phyloP scores from a whole-genome alignment of 2,888 invertebrate species.

The Cheilosia scutellata region DNA sequence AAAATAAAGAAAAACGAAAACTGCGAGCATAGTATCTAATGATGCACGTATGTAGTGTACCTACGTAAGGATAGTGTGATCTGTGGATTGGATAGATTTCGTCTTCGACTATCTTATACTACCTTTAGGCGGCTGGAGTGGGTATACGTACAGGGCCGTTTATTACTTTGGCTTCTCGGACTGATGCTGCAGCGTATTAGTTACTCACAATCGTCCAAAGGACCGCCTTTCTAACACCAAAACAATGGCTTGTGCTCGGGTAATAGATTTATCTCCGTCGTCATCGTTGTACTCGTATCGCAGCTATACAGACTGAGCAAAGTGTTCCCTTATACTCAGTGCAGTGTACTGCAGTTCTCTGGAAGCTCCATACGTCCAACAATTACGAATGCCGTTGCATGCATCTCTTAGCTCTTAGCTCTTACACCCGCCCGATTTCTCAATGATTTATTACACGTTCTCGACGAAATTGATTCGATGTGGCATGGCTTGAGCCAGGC shows the following conservation, averaged over 20 bases:
- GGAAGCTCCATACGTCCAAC: conserved; percentile 37
- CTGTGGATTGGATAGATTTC: conserved; percentile 50
- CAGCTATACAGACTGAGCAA: neutral
- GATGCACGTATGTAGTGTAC: neutral
- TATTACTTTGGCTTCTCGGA: conserved; percentile 23
- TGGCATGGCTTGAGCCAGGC: conserved; percentile 59
- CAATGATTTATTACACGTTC: conserved; percentile 77
- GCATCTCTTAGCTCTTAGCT: conserved; percentile 24
- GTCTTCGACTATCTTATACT: conserved; percentile 43
- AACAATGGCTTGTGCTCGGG: conserved; percentile 41
- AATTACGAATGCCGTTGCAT: conserved; percentile 53
- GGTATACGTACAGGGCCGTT: conserved; percentile 23
- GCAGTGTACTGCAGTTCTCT: conserved; percentile 38
- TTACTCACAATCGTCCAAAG: conserved; percentile 35
- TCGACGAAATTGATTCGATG: conserved; percentile 77
- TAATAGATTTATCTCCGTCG: conserved; percentile 69
- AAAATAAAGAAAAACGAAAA: conserved; percentile 6
- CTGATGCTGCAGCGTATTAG: conserved; percentile 34
- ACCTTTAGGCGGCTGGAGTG: conserved; percentile 54
- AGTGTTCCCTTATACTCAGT: conserved; percentile 38
- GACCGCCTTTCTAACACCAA: conserved; percentile 70
- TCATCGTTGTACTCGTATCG: conserved; percentile 5
- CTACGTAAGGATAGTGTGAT: conserved; percentile 3
- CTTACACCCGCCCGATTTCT: conserved; percentile 74
- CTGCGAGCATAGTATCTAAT: conserved; percentile 24